Base-by-base conservation (phyloP, 1,140 invertebrate species). In the Ceratosolen fusciceps region DNA sequence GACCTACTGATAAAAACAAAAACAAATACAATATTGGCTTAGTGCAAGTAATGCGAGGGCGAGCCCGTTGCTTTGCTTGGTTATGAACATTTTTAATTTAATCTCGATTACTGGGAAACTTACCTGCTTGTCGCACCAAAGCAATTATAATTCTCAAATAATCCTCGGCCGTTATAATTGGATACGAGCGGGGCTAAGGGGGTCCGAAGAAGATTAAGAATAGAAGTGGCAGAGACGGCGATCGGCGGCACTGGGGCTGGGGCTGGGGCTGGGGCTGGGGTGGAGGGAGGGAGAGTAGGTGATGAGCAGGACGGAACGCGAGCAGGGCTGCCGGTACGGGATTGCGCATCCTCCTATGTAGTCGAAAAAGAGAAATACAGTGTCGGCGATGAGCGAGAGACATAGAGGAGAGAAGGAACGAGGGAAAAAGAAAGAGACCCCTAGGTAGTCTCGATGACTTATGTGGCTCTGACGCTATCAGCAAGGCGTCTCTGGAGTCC, bases 401-500 rank as follows among this genome's bases (percentile, higher is more conserved):
- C 60, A 9, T 10, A 74, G 74, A 65, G 68, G 74, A 76, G 77
- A 73, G 80, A 73, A 60, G 76, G 60, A 74, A 70, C 72, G 76
- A 83, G 79, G 82, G 80, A 73, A 68, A 77, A 52, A 80, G 81
- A 58, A 70, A 39, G 74, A 67, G 75, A 86, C 81, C 85, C 85
- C 87, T 90, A 87, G 88, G 89, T 90, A 77, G 87, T 89, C 68
- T 62, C 87, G 88, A 90, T 90, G 89, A 90, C 89, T 90, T 90
- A 90, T 90, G 89, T 90, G 88, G 87, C 87, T 90, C 89, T 90
- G 89, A 90, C 89, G 89, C 86, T 90, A 90, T 90, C 89, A 90
- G 89, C 86, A 81, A 88, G 84, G 87, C 88, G 88, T 90, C 87
- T 88, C 86, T 89, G 83, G 86, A 90, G 89, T 90, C 87, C 87